A percentile compares a stretch with the other conserved stretches of the same genome.
Evolutionary conservation across 2,113 vertebrate species (phyloP).

Genomic region (Leucopsar rothschildi): DNA sequence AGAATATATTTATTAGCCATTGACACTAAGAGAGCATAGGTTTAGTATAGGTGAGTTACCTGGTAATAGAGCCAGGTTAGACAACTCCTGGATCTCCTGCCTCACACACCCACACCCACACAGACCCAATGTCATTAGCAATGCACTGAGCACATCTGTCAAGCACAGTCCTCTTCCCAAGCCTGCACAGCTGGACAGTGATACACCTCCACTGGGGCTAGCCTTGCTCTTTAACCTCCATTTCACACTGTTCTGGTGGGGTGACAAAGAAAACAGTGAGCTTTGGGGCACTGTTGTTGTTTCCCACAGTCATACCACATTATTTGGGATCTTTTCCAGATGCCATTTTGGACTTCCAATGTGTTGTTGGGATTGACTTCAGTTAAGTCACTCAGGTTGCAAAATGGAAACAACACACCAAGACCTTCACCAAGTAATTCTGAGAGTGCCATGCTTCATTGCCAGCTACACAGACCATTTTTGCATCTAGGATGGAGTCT

Average conservation of each 20-base stretch:
- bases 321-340: background rate
- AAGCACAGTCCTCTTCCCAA: background rate
- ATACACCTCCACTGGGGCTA: background rate
- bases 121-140: background rate
- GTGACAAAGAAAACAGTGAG: background rate
- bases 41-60: background rate
- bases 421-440: background rate
- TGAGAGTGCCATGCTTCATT: rapidly evolving
- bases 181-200: background rate
- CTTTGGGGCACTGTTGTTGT: background rate
- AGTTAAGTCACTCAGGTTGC: background rate
- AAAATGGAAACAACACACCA: background rate
- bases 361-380: background rate
- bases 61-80: background rate
- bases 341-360: background rate
- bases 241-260: background rate
- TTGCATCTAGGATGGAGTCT: background rate
- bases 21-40: background rate
- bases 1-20: background rate
- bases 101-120: background rate
- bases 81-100: background rate
- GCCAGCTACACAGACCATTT: background rate
- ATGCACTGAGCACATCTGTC: background rate
- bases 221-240: background rate
- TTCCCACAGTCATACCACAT: background rate